Base-by-base conservation (phyloP, 2,113 vertebrate species). In the Carassius gibelio region DNA sequence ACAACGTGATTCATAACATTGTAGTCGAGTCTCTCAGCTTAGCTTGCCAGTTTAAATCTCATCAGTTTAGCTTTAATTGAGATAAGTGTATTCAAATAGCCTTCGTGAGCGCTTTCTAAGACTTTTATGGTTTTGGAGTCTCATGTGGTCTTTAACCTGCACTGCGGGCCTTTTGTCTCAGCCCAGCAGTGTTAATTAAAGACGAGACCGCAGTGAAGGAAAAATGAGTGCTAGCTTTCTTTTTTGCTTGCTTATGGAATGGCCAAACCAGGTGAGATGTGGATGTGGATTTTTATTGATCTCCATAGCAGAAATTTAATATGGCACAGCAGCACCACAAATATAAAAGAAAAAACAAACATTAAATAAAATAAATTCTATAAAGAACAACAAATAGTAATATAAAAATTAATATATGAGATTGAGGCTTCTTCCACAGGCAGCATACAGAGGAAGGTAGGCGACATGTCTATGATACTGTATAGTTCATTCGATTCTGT, bases 161-260 rank as follows among this genome's bases (percentile, higher is more conserved):
- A 10, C 86, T 89, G 62, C 78, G 34, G 61, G 77, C 82, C 59
- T 88, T 90, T 90, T 88, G 87, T 86, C 68, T 80, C 15, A 62
- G 2, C 87, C 75, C 36, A 75, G 85, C 81, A 23, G 84, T 19
- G 2, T 59, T 90, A 88, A 92, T 92, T 88, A 89, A 91, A 88
- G 79, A 26, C 2, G 38, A 50, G 79, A 84, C 84, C 64, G 0
- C n/a, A 21, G 62, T 66, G 61, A 66, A 50, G 61, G 23, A 81
- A 66, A 81, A 66, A 66, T 66, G 61, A 81, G 78, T 23, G 2
- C 5, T 17, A 3, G 7, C 86, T 75, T 85, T 85, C 55, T 69
- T 83, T 90, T 88, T 78, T 64, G 11, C 17, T 23, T 45, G 10
- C 0, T 71, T 59, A 45, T 1, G 3, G 7, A 17, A 4, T 69